Evolutionary conservation across 2,113 vertebrate genomes (phyloP).

Genomic region (Oreochromis tanganicae): DNA sequence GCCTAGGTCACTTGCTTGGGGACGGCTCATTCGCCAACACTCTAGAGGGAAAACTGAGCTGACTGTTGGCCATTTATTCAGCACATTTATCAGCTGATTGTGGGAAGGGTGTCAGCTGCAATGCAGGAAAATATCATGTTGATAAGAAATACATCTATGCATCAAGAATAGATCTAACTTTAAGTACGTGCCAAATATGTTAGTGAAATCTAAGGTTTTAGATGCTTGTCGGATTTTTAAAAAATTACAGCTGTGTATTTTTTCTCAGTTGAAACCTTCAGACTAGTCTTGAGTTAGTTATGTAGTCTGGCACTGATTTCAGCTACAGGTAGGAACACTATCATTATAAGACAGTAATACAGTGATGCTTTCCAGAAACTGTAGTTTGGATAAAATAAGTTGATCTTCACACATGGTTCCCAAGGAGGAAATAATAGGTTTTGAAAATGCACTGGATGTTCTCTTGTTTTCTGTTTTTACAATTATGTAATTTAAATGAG

Average conservation of each 20-base stretch:
- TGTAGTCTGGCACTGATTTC: neutral
- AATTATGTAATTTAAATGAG: neutral
- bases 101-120: neutral
- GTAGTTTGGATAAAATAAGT: neutral
- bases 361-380: neutral
- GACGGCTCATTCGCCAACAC: slow-evolving; percentile 4
- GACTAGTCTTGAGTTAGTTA: neutral
- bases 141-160: neutral
- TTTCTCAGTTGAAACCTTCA: neutral
- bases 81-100: slow-evolving; percentile 25
- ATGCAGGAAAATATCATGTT: neutral
- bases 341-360: neutral
- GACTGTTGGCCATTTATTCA: slow-evolving; percentile 27
- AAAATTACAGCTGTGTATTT: neutral
- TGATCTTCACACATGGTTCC: neutral
- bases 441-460: neutral
- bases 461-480: neutral
- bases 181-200: neutral
- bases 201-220: neutral
- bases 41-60: neutral
- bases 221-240: neutral
- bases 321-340: neutral
- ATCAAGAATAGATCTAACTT: neutral
- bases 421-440: neutral
- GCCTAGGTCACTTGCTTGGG: slow-evolving; percentile 8